Conservation (phyloP, 2,888 invertebrate genomes). For the Mechanitis mazaeus region DNA sequence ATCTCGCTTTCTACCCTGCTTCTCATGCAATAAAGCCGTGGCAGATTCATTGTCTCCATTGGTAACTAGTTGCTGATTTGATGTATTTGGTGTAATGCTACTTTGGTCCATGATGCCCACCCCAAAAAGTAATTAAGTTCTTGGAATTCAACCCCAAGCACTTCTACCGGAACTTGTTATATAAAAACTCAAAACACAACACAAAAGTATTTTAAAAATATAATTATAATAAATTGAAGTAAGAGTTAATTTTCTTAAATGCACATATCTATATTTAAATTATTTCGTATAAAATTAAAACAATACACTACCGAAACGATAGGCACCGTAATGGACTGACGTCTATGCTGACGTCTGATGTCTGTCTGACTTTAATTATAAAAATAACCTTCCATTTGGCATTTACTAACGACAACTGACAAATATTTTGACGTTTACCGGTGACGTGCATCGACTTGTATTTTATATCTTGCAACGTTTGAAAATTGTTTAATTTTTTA, state of each 20-base stretch:
- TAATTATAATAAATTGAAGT: background rate
- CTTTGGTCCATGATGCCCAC: conserved; percentile 75
- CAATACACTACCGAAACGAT: conserved; percentile 19
- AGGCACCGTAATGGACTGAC: conserved; percentile 18
- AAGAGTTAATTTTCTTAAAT: conserved; percentile 1
- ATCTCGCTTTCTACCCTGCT: conserved; percentile 57
- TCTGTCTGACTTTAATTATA: background rate
- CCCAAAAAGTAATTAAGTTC: conserved; percentile 20
- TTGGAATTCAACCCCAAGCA: conserved; percentile 36
- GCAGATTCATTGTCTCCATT: conserved; percentile 73
- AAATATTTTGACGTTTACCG: too few species aligned
- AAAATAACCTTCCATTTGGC: too few species aligned
- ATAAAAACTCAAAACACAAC: conserved; percentile 11
- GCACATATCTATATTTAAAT: conserved; percentile 13
- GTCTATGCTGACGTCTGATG: conserved; percentile 8
- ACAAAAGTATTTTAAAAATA: conserved; percentile 9
- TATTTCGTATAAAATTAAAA: conserved; percentile 12
- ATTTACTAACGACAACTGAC: too few species aligned
- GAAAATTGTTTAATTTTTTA: too few species aligned
- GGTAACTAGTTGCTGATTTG: conserved; percentile 78
- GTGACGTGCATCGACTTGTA: too few species aligned
- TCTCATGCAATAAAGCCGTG: conserved; percentile 65
- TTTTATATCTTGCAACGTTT: too few species aligned
- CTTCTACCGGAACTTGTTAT: conserved; percentile 27
- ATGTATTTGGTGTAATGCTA: conserved; percentile 77